Base-by-base conservation (phyloP, 2,888 invertebrate genomes). In the Cordilura impudica region DNA sequence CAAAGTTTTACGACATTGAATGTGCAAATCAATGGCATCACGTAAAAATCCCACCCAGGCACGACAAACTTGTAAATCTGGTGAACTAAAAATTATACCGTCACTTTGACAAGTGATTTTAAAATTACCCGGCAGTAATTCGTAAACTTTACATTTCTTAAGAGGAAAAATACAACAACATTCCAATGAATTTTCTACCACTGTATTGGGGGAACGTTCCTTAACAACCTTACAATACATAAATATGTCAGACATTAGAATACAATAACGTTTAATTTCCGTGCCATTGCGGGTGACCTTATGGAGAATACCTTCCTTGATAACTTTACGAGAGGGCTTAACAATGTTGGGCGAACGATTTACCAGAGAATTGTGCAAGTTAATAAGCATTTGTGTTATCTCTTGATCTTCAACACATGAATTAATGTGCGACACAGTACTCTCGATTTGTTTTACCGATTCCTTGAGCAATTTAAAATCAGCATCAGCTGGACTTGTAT, bases 351-450 rank as follows among this genome's bases (percentile, higher is more conserved):
- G 93, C 18, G 92, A 92, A 4, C 92, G 91, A 82, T 92, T 92
- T 4, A 91, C 88, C 18, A 95, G 90, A 43, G 92, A 92, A 72
- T 92, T 92, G 86, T 95, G 94, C 14, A 95, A 89, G 86, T 93
- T 92, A 12, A 95, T 87, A 83, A 95, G 90, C 83, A 92, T 91
- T 87, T 93, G 93, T 60, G 93, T 93, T 83, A 94, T 93, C 86
- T 95, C 95, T 85, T 94, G 94, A 83, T 95, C 94, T 77, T 93
- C 92, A 3, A 95, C 92, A 60, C 94, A 91, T n/a, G 93, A 91
- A 84, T 95, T 94, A 56, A 95, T 94, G 84, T 95, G 94, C 3
- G 90, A 90, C 0, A 94, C 94, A 12, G 94, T 93, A 78, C 91
- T 92, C 85, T 93, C 93, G 18, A 95, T 91, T 87, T 94, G 92